Evolutionary conservation across 2,888 invertebrate species (phyloP), one percentile per base, ranked within the genome.

Genomic region (Drosophila paracracens): DNA sequence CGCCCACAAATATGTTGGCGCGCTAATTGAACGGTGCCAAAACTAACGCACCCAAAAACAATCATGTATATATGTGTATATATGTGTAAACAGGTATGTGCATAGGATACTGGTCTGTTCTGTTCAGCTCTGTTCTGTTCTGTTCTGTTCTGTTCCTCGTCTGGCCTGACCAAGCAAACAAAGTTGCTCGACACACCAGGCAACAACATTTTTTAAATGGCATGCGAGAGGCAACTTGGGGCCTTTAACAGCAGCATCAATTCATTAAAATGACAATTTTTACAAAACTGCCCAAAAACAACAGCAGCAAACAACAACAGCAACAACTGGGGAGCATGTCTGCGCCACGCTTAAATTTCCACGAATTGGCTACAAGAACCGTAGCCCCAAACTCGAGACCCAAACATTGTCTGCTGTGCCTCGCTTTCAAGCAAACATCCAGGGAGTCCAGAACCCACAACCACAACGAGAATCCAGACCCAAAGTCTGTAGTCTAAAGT

Each of bases 181-280:
- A 82, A 86, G 85, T 86, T 86, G 85, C 85, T 88, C 82, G 73
- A 86, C 85, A 86, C 82, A 88, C 70, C 71, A 57, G 84, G 71
- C 87, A 86, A 86, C 85, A 86, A 75, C 85, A 86, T 86, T 86
- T 86, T 86, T 86, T 83, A 86, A 80, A 86, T 87, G 89, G 89
- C 89, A 88, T 88, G 72, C 74, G 60, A 66, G 54, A 48, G 65
- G 27, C 36, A 43, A 38, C 62, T 88, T 85, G 82, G 81, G 82
- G 59, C 69, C 71, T 78, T 92, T 89, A 91, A 89, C 91, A 91
- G 89, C 91, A 91, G 89, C 91, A 91, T 91, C 92, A 92, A 92
- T 92, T 92, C 91, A 92, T 92, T 92, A 92, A 92, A 92, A 91
- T 92, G 92, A 92, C 92, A 92, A 92, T 91, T 91, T 86, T 91